A percentile compares a stretch with the other conserved stretches of the same genome.
Conservation (phyloP, 1,140 invertebrate species). For the Protaetia brevitarsis region DNA sequence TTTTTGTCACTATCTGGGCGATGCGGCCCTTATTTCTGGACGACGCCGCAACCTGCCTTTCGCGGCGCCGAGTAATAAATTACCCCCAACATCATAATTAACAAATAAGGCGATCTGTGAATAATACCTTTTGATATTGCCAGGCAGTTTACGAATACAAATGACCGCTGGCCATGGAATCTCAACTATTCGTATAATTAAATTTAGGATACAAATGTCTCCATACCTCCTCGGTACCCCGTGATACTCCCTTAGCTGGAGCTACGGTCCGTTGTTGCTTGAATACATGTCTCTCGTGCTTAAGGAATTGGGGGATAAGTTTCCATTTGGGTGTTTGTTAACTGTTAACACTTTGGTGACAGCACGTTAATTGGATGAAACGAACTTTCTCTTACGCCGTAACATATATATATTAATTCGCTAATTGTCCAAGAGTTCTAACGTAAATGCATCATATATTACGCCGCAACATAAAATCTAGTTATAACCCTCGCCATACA, state of each 20-base stretch:
- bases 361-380: too few species aligned
- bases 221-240: background rate
- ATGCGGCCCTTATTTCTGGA: background rate
- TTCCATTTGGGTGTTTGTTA: too few species aligned
- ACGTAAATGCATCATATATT: too few species aligned
- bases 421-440: too few species aligned
- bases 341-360: too few species aligned
- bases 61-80: too few species aligned
- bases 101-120: background rate
- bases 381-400: too few species aligned
- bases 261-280: background rate
- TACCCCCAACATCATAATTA: background rate
- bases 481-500: too few species aligned
- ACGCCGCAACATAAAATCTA: too few species aligned
- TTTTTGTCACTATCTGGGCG: background rate
- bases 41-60: too few species aligned
- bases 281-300: background rate
- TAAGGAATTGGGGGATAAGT: background rate
- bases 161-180: slow-evolving; percentile 25
- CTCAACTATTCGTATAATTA: slow-evolving; percentile 24
- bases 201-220: slow-evolving; percentile 22
- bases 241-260: too few species aligned
- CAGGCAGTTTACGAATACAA: slow-evolving; percentile 10
- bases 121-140: slow-evolving; percentile 19
- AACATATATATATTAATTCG: too few species aligned